These are phyloP conservation scores for Bufo bufo DNA, from an alignment of 2,113 vertebrate genomes.

Conservation along the genomic window DNA sequence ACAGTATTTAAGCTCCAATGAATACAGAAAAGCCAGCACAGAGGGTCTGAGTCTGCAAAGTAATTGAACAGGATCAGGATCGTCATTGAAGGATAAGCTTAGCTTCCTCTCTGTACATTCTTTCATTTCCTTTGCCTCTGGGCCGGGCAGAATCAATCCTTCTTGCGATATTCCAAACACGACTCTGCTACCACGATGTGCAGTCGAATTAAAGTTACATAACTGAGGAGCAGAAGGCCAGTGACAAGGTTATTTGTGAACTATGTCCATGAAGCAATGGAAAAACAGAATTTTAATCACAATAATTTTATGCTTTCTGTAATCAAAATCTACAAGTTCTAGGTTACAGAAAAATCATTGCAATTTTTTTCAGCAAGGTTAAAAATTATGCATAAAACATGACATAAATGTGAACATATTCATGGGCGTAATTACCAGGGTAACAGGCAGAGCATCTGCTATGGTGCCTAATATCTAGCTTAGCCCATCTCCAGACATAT, in stretches of 20 bases:
- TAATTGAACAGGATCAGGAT: conserved; percentile 2
- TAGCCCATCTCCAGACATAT: no score
- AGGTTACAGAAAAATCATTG: background rate
- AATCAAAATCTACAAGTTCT: background rate
- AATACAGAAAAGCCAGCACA: background rate
- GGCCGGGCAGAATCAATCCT: background rate
- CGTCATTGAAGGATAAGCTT: conserved; percentile 14
- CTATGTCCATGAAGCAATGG: background rate
- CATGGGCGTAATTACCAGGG: no score
- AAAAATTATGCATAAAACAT: background rate
- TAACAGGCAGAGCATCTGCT: no score
- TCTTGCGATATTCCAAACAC: background rate
- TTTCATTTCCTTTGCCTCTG: conserved; percentile 52
- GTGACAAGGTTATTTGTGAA: background rate
- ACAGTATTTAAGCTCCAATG: background rate
- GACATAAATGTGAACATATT: background rate
- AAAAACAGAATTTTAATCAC: background rate
- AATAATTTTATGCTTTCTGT: background rate
- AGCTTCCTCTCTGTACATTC: conserved; percentile 22
- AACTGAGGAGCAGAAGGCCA: background rate
- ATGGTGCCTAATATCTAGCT: no score
- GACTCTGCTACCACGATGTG: background rate
- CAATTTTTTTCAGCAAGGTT: no score
- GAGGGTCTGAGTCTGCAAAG: conserved; percentile 2
- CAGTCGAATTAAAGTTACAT: conserved; percentile 17